phyloP scores from a whole-genome alignment of 2,113 vertebrate genomes.

The Brachyhypopomus occidentalis region DNA sequence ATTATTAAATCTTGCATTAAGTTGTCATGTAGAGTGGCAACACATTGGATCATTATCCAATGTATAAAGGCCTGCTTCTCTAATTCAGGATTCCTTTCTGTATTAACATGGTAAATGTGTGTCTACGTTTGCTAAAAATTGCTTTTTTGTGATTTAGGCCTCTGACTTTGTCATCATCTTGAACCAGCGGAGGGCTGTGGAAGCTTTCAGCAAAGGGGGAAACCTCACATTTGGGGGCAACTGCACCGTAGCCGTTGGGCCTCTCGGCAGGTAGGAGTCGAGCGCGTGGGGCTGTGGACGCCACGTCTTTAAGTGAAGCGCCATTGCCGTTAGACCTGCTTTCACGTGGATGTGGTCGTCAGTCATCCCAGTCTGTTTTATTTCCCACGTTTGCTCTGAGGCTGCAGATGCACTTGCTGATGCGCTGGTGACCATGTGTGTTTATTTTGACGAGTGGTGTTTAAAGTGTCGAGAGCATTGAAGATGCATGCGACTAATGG shows the following conservation, averaged over 20 bases:
- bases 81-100: no score
- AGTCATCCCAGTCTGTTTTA: not conserved
- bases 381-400: not conserved
- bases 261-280: slow-evolving; percentile 80
- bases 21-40: no score
- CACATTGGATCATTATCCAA: no score
- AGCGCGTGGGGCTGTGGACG: no score
- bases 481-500: not conserved
- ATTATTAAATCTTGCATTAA: no score
- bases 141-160: slow-evolving; percentile 71
- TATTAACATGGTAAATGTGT: no score
- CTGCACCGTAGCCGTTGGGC: slow-evolving; percentile 91
- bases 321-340: not conserved
- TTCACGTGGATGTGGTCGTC: not conserved
- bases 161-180: slow-evolving; percentile 96
- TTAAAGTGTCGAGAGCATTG: not conserved
- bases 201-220: slow-evolving; percentile 94
- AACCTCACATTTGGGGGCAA: slow-evolving; percentile 96
- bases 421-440: not conserved
- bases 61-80: no score
- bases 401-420: not conserved
- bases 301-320: no score
- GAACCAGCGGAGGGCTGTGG: slow-evolving; percentile 91
- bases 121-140: not conserved
- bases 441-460: not conserved